These are phyloP conservation scores for Synanthedon tipuliformis DNA, from an alignment of 2,888 invertebrate species.

Conservation along the genomic window DNA sequence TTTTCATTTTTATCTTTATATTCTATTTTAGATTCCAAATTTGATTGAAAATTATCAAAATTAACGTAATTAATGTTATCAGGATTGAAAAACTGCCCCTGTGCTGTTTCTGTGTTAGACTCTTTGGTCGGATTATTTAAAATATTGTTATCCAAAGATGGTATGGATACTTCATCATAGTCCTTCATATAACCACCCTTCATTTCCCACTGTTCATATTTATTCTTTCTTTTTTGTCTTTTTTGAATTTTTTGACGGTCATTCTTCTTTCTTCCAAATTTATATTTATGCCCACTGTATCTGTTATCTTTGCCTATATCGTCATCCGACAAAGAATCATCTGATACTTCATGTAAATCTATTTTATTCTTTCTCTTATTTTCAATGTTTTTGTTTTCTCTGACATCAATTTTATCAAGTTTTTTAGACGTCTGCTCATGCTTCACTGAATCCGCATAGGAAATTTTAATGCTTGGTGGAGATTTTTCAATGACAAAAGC, in stretches of 20 bases:
- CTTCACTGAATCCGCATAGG: slow-evolving; percentile 51
- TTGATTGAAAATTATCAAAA: neutral
- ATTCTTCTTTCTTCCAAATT: slow-evolving; percentile 42
- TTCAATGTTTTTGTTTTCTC: slow-evolving; percentile 65
- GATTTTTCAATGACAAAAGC: neutral
- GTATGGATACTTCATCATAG: slow-evolving; percentile 41
- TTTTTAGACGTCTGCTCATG: slow-evolving; percentile 8
- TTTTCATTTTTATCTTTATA: slow-evolving; percentile 5
- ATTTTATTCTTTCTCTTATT: slow-evolving; percentile 23
- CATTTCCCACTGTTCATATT: slow-evolving; percentile 60
- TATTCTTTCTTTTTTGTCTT: slow-evolving; percentile 53
- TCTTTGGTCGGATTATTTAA: slow-evolving; percentile 24
- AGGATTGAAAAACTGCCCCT: slow-evolving; percentile 18
- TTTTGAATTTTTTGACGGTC: slow-evolving; percentile 46
- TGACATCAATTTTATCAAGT: slow-evolving; percentile 19
- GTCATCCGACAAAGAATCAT: slow-evolving; percentile 36
- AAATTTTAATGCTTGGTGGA: neutral
- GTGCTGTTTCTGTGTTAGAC: slow-evolving; percentile 13
- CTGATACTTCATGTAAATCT: slow-evolving; percentile 15
- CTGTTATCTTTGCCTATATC: slow-evolving; percentile 52
- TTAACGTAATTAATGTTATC: slow-evolving; percentile 7
- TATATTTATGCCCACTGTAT: slow-evolving; percentile 37
- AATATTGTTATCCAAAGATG: slow-evolving; percentile 29
- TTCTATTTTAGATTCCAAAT: neutral
- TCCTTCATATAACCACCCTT: slow-evolving; percentile 53